phyloP scores from a whole-genome alignment of 1,140 invertebrate species.

The Apis mellifera region DNA sequence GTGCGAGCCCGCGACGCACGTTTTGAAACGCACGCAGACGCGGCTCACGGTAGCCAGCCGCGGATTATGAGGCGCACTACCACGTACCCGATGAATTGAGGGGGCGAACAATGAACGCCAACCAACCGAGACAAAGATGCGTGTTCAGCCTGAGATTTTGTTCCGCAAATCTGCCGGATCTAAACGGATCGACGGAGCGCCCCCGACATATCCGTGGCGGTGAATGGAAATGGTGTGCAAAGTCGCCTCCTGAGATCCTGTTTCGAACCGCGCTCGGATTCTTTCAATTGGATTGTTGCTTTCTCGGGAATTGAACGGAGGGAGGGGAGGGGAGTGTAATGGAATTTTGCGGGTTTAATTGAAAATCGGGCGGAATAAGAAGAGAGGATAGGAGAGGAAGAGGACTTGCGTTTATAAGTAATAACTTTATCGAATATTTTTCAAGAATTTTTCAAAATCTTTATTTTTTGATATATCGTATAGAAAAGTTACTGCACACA shows the following conservation, averaged over 20 bases:
- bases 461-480: no score
- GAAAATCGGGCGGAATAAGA: no score
- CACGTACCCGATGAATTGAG: conserved; percentile 20
- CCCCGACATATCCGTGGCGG: not conserved
- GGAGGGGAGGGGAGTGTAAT: no score
- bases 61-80: conserved; percentile 17
- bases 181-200: not conserved
- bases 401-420: no score
- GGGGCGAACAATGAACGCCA: conserved; percentile 22
- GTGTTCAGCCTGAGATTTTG: conserved; percentile 18
- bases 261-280: not conserved
- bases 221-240: not conserved
- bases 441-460: no score
- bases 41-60: conserved; percentile 7
- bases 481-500: no score
- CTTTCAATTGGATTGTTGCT: no score
- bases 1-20: not conserved
- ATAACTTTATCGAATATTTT: no score
- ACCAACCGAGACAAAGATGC: conserved; percentile 23
- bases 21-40: conserved; percentile 18
- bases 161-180: not conserved
- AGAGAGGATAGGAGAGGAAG: no score
- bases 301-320: no score
- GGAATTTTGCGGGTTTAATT: no score
- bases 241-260: not conserved